A percentile compares a stretch with the other conserved stretches of the same genome.
phyloP scores from a whole-genome alignment of 2,888 invertebrate species.

The Agelastica alni region DNA sequence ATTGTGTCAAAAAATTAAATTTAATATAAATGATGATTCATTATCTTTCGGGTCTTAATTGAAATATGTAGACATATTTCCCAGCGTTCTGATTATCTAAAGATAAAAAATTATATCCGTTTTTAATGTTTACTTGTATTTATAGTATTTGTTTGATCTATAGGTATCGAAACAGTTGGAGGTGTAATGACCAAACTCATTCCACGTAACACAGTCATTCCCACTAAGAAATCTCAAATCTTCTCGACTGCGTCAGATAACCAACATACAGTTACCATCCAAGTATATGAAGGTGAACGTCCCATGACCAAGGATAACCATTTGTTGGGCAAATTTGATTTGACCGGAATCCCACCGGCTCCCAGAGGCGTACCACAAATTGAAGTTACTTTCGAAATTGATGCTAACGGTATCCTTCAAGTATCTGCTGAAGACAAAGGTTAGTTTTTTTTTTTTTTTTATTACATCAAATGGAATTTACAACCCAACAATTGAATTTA shows the following conservation, averaged over 20 bases:
- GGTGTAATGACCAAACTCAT: conserved; percentile 99
- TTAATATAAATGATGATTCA: neutral
- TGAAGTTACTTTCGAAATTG: conserved; percentile 93
- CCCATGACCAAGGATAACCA: conserved; percentile 99
- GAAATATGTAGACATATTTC: too few species aligned
- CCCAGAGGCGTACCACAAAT: conserved; percentile 93
- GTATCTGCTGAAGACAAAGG: conserved; percentile 98
- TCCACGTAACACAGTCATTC: conserved; percentile 97
- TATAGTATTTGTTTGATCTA: too few species aligned
- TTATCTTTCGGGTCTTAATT: too few species aligned
- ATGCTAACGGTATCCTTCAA: conserved; percentile 92
- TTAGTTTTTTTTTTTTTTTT: neutral
- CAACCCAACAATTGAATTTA: too few species aligned
- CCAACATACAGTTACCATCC: conserved; percentile 98
- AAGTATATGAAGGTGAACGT: conserved; percentile 98
- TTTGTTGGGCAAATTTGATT: conserved; percentile 95
- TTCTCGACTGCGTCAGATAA: conserved; percentile 99
- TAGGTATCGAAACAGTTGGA: conserved; percentile 93
- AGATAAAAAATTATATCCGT: too few species aligned
- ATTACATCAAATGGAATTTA: too few species aligned
- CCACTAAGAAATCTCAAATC: conserved; percentile 98
- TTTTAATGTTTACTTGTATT: too few species aligned
- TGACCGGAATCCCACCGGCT: conserved; percentile 95
- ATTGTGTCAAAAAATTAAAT: neutral
- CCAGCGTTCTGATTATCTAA: too few species aligned